phyloP scores from a whole-genome alignment of 2,888 invertebrate genomes.

The Hemicrepidius hirtus region DNA sequence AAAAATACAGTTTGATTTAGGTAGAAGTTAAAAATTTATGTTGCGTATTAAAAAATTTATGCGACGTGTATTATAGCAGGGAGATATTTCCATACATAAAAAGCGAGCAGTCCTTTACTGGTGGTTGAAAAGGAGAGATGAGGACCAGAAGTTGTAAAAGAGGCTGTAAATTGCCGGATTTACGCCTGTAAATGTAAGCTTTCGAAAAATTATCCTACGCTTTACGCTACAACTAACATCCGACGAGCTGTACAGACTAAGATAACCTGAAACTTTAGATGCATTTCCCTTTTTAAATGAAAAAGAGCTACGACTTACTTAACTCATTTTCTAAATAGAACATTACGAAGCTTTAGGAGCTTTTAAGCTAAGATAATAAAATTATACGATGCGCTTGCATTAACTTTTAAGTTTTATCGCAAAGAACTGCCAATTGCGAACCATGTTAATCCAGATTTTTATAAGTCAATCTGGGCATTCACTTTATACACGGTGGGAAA shows the following conservation, averaged over 20 bases:
- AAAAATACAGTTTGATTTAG: neutral
- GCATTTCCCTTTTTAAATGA: constrained; percentile 37
- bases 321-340: constrained; percentile 20
- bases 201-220: constrained; percentile 63
- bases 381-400: constrained; percentile 1
- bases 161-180: constrained; percentile 63
- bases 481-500: too few relatives aligned
- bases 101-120: constrained; percentile 19
- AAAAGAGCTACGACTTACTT: constrained; percentile 17
- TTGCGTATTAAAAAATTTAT: constrained; percentile 24
- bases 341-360: constrained; percentile 2
- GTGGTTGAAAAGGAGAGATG: constrained; percentile 45
- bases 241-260: constrained; percentile 59
- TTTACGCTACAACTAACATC: constrained; percentile 62
- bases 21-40: constrained; percentile 12
- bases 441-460: too few relatives aligned
- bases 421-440: neutral
- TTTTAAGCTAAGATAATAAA: neutral
- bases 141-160: constrained; percentile 49
- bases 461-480: too few relatives aligned
- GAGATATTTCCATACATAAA: constrained; percentile 21
- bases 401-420: neutral
- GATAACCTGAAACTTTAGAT: constrained; percentile 55
- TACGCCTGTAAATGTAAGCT: constrained; percentile 63
- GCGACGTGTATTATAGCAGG: constrained; percentile 11